phyloP scores from a whole-genome alignment of 1,140 invertebrate species.

The Teleogryllus occipitalis region DNA sequence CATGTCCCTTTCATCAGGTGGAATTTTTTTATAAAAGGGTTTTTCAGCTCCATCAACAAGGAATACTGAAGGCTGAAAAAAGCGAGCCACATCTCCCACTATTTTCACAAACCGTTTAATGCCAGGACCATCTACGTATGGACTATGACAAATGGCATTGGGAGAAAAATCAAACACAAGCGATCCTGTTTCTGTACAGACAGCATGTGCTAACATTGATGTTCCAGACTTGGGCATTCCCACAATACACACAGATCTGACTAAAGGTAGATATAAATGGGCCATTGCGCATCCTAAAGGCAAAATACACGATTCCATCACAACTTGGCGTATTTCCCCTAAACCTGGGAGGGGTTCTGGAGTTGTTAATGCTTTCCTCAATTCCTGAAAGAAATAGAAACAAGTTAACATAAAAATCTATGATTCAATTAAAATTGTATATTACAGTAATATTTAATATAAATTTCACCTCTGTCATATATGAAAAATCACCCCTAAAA shows the following conservation, averaged over 20 bases:
- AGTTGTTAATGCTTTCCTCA: background rate
- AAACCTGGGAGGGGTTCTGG: conserved; percentile 34
- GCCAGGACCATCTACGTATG: conserved; percentile 47
- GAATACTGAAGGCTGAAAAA: conserved; percentile 50
- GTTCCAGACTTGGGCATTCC: conserved; percentile 50
- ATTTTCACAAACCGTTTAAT: conserved; percentile 52
- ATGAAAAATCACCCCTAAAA: background rate
- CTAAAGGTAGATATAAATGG: conserved; percentile 45
- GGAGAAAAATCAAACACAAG: conserved; percentile 55
- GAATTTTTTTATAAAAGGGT: conserved; percentile 56
- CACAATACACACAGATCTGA: conserved; percentile 50
- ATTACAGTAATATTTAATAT: background rate
- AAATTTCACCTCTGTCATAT: background rate
- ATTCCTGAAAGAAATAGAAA: conserved; percentile 31
- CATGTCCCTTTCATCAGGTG: conserved; percentile 42
- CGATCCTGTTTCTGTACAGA: conserved; percentile 50
- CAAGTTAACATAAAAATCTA: too few species aligned
- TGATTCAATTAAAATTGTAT: too few species aligned
- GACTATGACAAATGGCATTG: conserved; percentile 37
- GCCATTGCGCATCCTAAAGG: conserved; percentile 49
- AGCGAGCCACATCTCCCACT: conserved; percentile 34
- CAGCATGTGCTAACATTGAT: conserved; percentile 46
- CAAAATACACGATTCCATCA: conserved; percentile 56
- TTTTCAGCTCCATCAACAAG: conserved; percentile 54
- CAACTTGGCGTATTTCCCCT: conserved; percentile 44